Base-by-base conservation (phyloP, 35 echinoderm and acorn worm genomes). In the Strongylocentrotus purpuratus region DNA sequence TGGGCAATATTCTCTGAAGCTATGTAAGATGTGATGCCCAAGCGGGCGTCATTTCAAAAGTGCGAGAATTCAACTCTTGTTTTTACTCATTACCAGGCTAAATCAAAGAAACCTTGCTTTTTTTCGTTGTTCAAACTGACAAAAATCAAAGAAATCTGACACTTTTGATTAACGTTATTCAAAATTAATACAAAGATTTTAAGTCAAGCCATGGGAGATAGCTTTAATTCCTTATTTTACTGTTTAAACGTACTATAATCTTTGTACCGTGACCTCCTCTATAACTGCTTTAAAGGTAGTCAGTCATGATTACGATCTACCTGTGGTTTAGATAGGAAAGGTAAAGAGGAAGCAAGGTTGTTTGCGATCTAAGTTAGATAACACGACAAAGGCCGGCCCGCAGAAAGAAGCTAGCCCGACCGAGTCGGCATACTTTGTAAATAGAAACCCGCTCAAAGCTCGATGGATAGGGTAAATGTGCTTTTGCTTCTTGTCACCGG, bases 401-500 rank as follows among this genome's bases (percentile, higher is more conserved):
- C 20, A 22, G 65, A 78, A 78, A 78, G 65, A 78, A 78, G 65
- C 20, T 78, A n/a, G 65, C 65, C 65, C 65, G 65, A 28, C 65
- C 50, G 20, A n/a, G 20, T 78, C 65, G 65, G 65, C 65, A 78
- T 78, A 78, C 65, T 18, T 78, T 25, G 65, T n/a, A 78, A 78
- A 78, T 18, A 78, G 65, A 78, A 22, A 78, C 65, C 20, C 65
- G 65, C 65, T 78, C 65, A 78, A 28, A 78, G 22, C 65, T 59
- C 22, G 8, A n/a, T 78, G 65, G 65, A 28, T 22, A 45, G 45
- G 87, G 87, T 89, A 89, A 89, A 89, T 89, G 87, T 25, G 87
- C 87, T 89, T 89, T 89, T 89, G 87, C 87, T 46, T 45, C 15
- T 45, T 89, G 87, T 89, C 87, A 89, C 13, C 9, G 4, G 87